Conservation (phyloP, 2,888 invertebrate species). For the Malachius bipustulatus region DNA sequence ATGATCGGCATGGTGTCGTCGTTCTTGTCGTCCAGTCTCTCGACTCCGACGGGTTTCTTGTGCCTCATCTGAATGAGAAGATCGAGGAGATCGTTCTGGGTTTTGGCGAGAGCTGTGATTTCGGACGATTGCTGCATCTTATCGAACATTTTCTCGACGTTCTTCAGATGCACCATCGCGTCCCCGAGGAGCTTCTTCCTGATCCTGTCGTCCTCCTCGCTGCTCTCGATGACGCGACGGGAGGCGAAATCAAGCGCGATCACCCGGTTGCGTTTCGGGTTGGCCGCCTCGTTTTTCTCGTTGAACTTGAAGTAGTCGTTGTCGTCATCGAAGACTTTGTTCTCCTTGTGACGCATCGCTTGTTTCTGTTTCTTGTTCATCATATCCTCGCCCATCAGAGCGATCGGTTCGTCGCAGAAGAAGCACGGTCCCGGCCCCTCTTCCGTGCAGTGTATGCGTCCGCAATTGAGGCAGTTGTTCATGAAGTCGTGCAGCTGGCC, state of each 20-base stretch:
- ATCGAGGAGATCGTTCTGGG: conserved; percentile 27
- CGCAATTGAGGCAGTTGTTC: conserved; percentile 89
- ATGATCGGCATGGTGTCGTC: conserved; percentile 25
- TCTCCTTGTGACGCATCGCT: conserved; percentile 35
- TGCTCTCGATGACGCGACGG: conserved; percentile 28
- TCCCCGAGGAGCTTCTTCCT: conserved; percentile 25
- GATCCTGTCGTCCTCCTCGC: conserved; percentile 27
- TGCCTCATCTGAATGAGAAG: conserved; percentile 30
- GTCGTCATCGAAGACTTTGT: conserved; percentile 84
- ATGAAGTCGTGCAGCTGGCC: conserved; percentile 80
- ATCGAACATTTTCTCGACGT: conserved; percentile 26
- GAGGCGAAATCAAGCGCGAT: conserved; percentile 35
- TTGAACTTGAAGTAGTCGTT: conserved; percentile 82
- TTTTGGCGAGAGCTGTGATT: conserved; percentile 12
- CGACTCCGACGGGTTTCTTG: conserved; percentile 24
- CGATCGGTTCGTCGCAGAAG: conserved; percentile 66
- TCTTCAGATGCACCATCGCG: conserved; percentile 27
- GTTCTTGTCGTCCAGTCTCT: conserved; percentile 24
- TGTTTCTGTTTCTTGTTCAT: background rate
- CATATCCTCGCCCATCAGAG: background rate
- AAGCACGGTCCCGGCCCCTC: conserved; percentile 96
- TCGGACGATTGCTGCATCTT: conserved; percentile 24
- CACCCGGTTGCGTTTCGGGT: conserved; percentile 31
- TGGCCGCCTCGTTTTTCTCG: conserved; percentile 40
- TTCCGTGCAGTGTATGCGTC: conserved; percentile 87